Conservation (phyloP, 92 coral and sea anemone genomes). For the Palythoa heliodiscus region DNA sequence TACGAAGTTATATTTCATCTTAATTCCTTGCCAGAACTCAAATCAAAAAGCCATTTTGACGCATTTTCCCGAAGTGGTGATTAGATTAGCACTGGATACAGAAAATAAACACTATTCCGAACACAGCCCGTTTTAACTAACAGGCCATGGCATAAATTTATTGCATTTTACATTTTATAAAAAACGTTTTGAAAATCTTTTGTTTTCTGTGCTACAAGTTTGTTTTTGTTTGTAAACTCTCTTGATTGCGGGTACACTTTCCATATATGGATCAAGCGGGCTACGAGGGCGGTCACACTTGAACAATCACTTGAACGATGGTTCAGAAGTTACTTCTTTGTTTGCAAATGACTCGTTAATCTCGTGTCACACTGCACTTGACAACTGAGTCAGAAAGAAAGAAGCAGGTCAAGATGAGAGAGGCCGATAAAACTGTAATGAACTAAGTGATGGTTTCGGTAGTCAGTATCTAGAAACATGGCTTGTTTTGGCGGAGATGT, state of each 20-base stretch:
- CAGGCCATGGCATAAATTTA: no score
- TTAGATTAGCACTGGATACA: no score
- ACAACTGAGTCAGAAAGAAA: conserved; percentile 44
- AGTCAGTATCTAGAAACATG: conserved; percentile 14
- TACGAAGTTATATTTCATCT: no score
- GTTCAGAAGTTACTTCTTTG: conserved; percentile 17
- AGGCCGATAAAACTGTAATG: conserved; percentile 28
- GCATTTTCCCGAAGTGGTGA: no score
- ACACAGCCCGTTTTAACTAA: no score
- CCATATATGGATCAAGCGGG: conserved; percentile 28
- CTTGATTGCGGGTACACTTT: not conserved
- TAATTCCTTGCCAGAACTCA: no score
- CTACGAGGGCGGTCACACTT: conserved; percentile 2
- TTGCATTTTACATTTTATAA: no score
- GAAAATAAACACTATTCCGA: no score
- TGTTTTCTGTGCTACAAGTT: conserved; percentile 16
- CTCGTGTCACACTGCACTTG: conserved; percentile 43
- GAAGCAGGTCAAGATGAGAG: conserved; percentile 45
- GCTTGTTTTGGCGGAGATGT: conserved; percentile 40
- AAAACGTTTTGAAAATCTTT: not conserved
- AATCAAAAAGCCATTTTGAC: no score
- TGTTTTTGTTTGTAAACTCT: not conserved
- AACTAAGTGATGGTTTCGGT: conserved; percentile 23
- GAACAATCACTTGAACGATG: conserved; percentile 13
- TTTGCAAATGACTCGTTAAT: conserved; percentile 45